Conservation (phyloP, 2,888 invertebrate species). For the Dendrolimus pini region DNA sequence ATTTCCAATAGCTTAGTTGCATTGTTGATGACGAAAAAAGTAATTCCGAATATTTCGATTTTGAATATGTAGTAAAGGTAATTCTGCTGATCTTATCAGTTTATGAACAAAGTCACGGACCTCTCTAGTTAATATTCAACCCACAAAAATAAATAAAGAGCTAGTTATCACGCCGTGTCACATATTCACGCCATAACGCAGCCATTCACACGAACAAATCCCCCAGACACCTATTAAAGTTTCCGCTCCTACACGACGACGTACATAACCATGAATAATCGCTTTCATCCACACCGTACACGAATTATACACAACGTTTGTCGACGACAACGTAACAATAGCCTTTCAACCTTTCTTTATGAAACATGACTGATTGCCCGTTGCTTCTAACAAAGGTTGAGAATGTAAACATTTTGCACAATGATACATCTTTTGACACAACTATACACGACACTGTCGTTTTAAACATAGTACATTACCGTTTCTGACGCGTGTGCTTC, state of each 20-base stretch:
- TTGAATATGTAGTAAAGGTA: too few relatives aligned
- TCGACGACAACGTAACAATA: constrained; percentile 49
- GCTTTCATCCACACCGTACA: constrained; percentile 43
- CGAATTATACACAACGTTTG: constrained; percentile 37
- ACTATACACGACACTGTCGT: not conserved
- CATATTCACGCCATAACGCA: not conserved
- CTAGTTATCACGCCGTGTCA: not conserved
- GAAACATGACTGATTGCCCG: constrained; percentile 66
- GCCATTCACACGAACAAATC: constrained; percentile 13
- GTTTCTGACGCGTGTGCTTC: not conserved
- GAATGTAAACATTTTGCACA: constrained; percentile 58
- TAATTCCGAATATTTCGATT: too few relatives aligned
- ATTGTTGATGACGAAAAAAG: too few relatives aligned
- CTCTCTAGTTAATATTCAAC: constrained; percentile 8
- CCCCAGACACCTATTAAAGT: constrained; percentile 38
- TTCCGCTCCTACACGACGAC: constrained; percentile 40
- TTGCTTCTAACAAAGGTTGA: constrained; percentile 54
- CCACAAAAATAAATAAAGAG: constrained; percentile 2
- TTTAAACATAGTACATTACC: not conserved
- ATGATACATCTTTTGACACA: constrained; percentile 30
- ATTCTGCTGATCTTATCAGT: too few relatives aligned
- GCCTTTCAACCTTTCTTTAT: constrained; percentile 52
- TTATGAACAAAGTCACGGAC: too few relatives aligned
- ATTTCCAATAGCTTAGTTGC: too few relatives aligned
- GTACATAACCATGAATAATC: constrained; percentile 49